Percentiles rank a stretch among this genome's conserved stretches.
Evolutionary conservation across 2,797 vertebrate species (phyloP).

Genomic region (Channallabes apus): DNA sequence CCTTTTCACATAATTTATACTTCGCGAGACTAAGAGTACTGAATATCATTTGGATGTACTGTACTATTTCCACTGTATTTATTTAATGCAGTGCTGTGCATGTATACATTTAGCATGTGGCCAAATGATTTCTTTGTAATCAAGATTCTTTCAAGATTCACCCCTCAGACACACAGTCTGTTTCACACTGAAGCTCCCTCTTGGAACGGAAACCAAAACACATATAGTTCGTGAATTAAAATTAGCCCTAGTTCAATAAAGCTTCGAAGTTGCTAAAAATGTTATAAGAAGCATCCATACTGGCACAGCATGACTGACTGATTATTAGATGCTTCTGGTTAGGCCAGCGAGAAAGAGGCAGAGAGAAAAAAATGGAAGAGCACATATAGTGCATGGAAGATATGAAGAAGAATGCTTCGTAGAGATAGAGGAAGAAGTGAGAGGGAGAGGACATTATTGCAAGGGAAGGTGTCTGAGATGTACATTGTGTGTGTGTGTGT

Average conservation of each 20-base stretch:
- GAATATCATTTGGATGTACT: background rate
- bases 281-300: background rate
- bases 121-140: background rate
- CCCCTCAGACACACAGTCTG: background rate
- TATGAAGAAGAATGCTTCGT: background rate
- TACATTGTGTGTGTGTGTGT: slow-evolving; percentile 6
- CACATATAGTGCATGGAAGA: background rate
- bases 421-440: slow-evolving; percentile 25
- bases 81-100: background rate
- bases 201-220: background rate
- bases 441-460: slow-evolving; percentile 29
- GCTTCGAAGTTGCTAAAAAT: background rate
- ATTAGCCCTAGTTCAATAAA: background rate
- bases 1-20: background rate
- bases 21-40: background rate
- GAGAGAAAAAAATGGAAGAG: background rate
- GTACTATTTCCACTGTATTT: background rate
- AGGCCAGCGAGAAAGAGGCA: background rate
- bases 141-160: no score
- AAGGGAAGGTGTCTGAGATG: slow-evolving; percentile 18
- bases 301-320: background rate
- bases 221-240: background rate
- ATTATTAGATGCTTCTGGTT: background rate
- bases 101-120: background rate
- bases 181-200: background rate